Conservation (phyloP, 1,140 invertebrate species). For the Oedothorax gibbosus region DNA sequence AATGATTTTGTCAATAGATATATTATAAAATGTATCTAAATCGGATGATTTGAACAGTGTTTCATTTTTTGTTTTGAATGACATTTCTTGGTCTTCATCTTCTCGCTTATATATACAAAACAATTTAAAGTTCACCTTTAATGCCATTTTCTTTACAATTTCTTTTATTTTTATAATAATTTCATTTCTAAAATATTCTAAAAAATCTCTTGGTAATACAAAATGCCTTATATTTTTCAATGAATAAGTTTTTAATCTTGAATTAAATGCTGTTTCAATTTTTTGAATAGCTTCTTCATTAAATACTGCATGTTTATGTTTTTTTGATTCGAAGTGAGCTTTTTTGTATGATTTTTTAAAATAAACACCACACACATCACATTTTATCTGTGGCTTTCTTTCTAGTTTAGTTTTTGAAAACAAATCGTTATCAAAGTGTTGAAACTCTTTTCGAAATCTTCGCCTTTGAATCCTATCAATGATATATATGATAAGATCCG, state of each 20-base stretch:
- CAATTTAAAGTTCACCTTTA: conserved; percentile 7
- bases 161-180: too few relatives aligned
- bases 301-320: conserved; percentile 1
- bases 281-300: too few relatives aligned
- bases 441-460: too few relatives aligned
- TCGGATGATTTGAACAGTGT: conserved; percentile 8
- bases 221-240: not conserved
- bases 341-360: not conserved
- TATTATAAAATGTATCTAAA: conserved; percentile 8
- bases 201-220: not conserved
- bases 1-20: conserved; percentile 20
- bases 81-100: not conserved
- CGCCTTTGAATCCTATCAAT: too few relatives aligned
- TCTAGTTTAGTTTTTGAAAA: too few relatives aligned
- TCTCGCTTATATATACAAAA: conserved; percentile 4
- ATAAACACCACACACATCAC: not conserved
- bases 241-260: conserved; percentile 2
- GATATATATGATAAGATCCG: too few relatives aligned
- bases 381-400: not conserved
- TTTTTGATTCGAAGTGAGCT: not conserved
- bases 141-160: too few relatives aligned
- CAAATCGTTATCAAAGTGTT: too few relatives aligned
- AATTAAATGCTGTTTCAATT: conserved; percentile 12
- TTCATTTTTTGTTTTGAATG: conserved; percentile 32
- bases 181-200: too few relatives aligned